phyloP scores from a whole-genome alignment of 2,797 vertebrate species.

The Myotis vivesi region DNA sequence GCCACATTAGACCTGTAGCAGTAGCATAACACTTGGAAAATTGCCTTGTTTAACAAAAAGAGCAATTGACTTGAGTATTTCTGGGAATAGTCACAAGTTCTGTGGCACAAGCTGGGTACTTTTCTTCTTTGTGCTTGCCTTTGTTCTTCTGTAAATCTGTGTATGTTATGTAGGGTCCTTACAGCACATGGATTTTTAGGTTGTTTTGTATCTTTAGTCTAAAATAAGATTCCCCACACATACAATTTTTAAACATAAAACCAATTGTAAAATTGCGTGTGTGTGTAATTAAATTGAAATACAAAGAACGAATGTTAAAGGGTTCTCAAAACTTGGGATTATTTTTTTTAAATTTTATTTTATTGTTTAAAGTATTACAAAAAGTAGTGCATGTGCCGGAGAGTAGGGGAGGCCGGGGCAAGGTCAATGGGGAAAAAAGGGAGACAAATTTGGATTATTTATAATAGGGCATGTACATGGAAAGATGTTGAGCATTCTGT shows the following conservation, averaged over 20 bases:
- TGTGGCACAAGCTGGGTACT: not conserved
- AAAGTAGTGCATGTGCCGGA: too few species aligned
- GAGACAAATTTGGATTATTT: not conserved
- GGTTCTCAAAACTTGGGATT: not conserved
- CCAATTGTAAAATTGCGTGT: not conserved
- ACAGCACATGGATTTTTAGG: not conserved
- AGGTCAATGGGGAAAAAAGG: too few species aligned
- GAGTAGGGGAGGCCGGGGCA: too few species aligned
- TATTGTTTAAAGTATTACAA: too few species aligned
- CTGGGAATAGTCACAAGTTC: not conserved
- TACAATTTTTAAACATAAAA: conserved; percentile 24
- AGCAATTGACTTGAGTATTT: not conserved
- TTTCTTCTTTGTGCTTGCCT: not conserved
- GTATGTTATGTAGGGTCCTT: not conserved
- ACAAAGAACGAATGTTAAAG: not conserved
- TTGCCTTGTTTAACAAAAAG: not conserved
- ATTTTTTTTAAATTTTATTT: too few species aligned
- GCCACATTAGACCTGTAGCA: not conserved
- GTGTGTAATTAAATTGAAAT: not conserved
- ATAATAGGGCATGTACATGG: not conserved
- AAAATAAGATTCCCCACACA: not conserved
- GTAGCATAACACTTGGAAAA: not conserved
- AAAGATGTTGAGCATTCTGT: not conserved
- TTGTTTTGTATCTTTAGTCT: not conserved
- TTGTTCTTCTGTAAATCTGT: not conserved